Base-by-base conservation (phyloP, 1,140 invertebrate species). In the Carcinoscorpius rotundicauda region DNA sequence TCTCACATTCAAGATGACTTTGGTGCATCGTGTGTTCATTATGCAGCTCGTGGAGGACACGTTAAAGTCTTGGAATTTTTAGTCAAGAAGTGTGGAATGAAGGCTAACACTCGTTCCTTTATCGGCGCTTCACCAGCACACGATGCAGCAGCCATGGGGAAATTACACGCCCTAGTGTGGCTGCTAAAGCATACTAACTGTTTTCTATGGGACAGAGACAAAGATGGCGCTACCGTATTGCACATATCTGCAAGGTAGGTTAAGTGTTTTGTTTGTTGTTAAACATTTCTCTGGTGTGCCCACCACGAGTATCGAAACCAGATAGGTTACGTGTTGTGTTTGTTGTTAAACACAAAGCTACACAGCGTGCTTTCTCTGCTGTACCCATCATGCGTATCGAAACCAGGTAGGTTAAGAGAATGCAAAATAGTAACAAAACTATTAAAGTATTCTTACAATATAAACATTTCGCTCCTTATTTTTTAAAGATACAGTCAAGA, bases 121-220 rank as follows among this genome's bases (percentile, higher is more conserved):
- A 73, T 76, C 9, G 78, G 78, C 3, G 74, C 78, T 1, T 78
- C 78, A 4, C 71, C 78, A 6, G 69, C 75, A 1, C 79, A 81
- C 66, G 79, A 81, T 67, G 79, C 79, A 6, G 76, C 78, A 3
- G 78, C 76, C 0, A 72, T 75, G 58, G 79, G 78, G 1, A 76
- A 76, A 55, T 65, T 78, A 5, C 68, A 73, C 3, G 73, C 74
- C 10, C 59, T 79, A 5, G 66, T 75, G 9, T 81, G 78, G 78
- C 66, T 81, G 11, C 52, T 78, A 9, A 67, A 71, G 11, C 71
- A 75, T 29, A 73, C 75, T 0, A 66, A 70, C 5, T 74, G 74
- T 53, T 69, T 72, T 4, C 69, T 77, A 4, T 70, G 74, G 62
- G 77, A 79, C 61, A 71, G 72, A 9, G 79, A 80, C 68, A 72